Conservation (phyloP, 2,797 vertebrate species). For the Australoheros facetus region DNA sequence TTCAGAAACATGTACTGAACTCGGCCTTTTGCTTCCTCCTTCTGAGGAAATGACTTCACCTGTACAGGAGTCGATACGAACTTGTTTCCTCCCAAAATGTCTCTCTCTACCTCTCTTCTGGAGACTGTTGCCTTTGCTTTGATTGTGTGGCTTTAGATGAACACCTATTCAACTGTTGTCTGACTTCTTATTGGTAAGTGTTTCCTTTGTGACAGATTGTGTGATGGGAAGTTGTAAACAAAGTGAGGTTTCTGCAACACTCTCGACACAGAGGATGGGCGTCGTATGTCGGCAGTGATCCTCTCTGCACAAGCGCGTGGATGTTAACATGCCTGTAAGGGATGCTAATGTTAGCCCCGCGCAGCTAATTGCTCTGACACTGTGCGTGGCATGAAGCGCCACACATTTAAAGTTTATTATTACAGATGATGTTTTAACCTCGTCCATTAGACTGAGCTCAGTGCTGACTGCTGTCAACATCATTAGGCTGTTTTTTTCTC, state of each 20-base stretch:
- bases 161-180: fast-evolving
- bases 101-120: background rate
- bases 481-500: background rate
- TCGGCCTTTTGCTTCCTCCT: background rate
- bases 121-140: background rate
- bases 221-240: background rate
- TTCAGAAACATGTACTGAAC: background rate
- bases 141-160: background rate
- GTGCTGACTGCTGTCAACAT: background rate
- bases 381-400: background rate
- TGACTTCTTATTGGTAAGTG: too few species aligned
- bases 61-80: background rate
- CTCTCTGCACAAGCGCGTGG: background rate
- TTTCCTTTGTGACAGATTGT: too few species aligned
- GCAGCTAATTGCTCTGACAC: too few species aligned
- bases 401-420: background rate
- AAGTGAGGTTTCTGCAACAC: background rate
- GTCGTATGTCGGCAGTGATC: background rate
- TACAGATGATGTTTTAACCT: background rate
- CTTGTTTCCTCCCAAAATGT: background rate
- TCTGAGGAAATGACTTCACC: background rate
- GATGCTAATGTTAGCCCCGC: background rate
- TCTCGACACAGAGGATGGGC: background rate
- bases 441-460: fast-evolving
- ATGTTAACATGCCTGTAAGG: background rate